Evolutionary conservation across 2,113 vertebrate species (phyloP), one percentile per base, ranked within the genome.

Genomic region (Cottus gobio): DNA sequence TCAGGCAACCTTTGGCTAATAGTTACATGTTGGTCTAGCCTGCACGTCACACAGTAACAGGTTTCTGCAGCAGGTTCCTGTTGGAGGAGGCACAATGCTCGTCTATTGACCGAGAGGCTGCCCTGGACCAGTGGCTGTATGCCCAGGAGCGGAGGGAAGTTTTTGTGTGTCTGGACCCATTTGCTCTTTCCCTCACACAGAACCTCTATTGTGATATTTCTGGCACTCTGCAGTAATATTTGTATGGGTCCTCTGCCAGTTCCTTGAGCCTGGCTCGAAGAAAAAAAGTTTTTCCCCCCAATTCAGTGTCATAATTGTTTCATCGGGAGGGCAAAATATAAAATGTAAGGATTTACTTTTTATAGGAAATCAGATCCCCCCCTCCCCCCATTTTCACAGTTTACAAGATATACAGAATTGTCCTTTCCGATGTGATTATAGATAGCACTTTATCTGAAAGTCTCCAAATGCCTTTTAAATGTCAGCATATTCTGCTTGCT

Each of bases 191-290:
- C 70, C 67, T 68, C 58, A 72, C 79, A 93, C 91, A 90, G 82
- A 87, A 79, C 75, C 84, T 75, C 86, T 80, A 82, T 93, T 92
- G 88, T 92, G 78, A 86, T 85, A 72, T 75, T 75, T 82, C 82
- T 89, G 89, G 87, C 90, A 54, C 56, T 63, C 70, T 84, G 83
- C 79, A 24, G 46, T 62, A 83, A 85, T 83, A 81, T 90, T 90
- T 88, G 87, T 44, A 90, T 57, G 56, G 30, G 80, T 75, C 9
- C 20, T 69, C 69, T 74, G 87, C 87, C 83, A 89, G 80, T 82
- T 85, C 78, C 71, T 58, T 37, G 30, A 30, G 64, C 28, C 80
- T 73, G 80, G 61, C 54, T 77, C 57, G 28, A 76, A 72, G 61
- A 78, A 79, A 64, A 13, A 79, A 65, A 80, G n/a, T n/a, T n/a